These are phyloP conservation scores for Heterotis niloticus DNA, from an alignment of 2,113 vertebrate genomes.

Conservation along the genomic window DNA sequence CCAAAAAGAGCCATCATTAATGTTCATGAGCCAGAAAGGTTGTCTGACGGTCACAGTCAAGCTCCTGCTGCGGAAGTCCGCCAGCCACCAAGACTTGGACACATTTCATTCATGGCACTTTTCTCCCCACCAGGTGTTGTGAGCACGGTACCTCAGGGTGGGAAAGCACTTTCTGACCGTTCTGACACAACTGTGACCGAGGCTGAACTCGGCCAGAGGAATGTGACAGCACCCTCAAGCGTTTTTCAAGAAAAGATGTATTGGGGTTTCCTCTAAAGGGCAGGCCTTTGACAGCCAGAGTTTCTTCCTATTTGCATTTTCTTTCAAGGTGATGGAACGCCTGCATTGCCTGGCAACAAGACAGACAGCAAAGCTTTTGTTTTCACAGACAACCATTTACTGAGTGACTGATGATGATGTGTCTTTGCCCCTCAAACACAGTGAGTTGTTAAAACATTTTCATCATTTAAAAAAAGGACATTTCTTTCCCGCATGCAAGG, in stretches of 20 bases:
- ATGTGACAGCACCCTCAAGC: background rate
- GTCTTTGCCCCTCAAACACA: conserved; percentile 8
- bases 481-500: too few species aligned
- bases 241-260: background rate
- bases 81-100: too few species aligned
- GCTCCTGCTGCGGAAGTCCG: too few species aligned
- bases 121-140: too few species aligned
- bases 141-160: background rate
- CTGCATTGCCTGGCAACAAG: conserved; percentile 41
- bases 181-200: background rate
- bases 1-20: too few species aligned
- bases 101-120: too few species aligned
- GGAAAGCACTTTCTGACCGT: background rate
- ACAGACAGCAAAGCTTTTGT: conserved; percentile 32
- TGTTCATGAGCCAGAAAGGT: too few species aligned
- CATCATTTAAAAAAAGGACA: too few species aligned
- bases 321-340: conserved; percentile 2
- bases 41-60: too few species aligned
- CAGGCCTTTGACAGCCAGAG: background rate
- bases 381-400: conserved; percentile 26
- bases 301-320: conserved; percentile 16
- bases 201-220: background rate
- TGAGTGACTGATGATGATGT: conserved; percentile 18
- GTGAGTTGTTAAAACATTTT: background rate
- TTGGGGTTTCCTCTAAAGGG: background rate